These are phyloP conservation scores for Nomia melanderi DNA, from an alignment of 1,140 invertebrate species.

Conservation along the genomic window DNA sequence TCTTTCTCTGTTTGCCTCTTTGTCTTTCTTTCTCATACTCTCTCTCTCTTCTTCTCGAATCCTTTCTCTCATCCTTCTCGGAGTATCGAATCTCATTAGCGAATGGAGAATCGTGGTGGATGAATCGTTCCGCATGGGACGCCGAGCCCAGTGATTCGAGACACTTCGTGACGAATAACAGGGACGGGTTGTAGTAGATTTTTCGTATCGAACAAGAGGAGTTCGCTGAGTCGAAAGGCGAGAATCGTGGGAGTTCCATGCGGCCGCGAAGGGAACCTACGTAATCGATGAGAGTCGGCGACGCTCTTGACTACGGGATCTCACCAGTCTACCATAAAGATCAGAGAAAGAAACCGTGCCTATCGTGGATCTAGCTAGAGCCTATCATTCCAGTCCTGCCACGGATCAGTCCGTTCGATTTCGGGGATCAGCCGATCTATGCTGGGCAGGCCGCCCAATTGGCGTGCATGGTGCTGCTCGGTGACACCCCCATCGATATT, in stretches of 20 bases:
- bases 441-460: conserved; percentile 86
- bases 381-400: conserved; percentile 85
- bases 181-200: conserved; percentile 6
- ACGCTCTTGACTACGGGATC: conserved; percentile 14
- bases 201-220: background rate
- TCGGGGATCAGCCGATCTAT: conserved; percentile 84
- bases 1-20: conserved; percentile 7
- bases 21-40: conserved; percentile 37
- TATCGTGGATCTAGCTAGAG: conserved; percentile 43
- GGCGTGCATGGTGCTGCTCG: conserved; percentile 86
- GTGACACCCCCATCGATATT: conserved; percentile 86
- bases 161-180: background rate
- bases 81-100: background rate
- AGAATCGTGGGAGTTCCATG: conserved; percentile 24
- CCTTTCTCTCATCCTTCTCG: conserved; percentile 27
- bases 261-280: conserved; percentile 4
- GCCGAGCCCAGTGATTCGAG: too few relatives aligned
- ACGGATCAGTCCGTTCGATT: conserved; percentile 86
- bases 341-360: background rate
- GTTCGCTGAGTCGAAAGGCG: conserved; percentile 1
- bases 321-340: conserved; percentile 2
- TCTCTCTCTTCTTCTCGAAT: conserved; percentile 35
- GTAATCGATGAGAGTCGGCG: conserved; percentile 21
- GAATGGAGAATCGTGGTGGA: background rate
- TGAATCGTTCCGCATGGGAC: background rate